Evolutionary conservation across 2,113 vertebrate genomes (phyloP), one percentile per base, ranked within the genome.

Genomic region (Arvicanthis niloticus): DNA sequence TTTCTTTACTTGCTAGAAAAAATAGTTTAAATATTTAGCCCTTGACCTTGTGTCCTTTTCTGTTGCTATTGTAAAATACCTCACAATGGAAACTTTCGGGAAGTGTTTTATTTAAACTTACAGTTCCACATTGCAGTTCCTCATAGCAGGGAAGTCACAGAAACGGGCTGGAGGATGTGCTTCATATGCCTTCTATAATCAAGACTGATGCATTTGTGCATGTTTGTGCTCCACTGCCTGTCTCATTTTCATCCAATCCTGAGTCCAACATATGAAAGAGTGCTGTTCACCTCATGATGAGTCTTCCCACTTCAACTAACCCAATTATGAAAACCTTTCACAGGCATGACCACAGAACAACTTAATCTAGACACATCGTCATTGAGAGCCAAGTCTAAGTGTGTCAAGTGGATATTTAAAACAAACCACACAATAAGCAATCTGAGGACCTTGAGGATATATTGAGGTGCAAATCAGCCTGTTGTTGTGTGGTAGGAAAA

Each of bases 1-100:
- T 42, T 96, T 86, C 9, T 80, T 62, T 81, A 45, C 84, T 96
- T 93, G 24, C 37, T 96, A 68, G 40, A 81, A n/a, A 17, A 26
- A n/a, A 24, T 31, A 70, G 22, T 81, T 95, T 82, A 60, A 11
- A 11, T 19, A 21, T 45, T 34, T 65, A 85, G 15, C 40, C 42
- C 24, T 16, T 21, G 12, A 42, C 37, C 11, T 22, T 9, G n/a
- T 62, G 31, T 40, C 3, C 16, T 82, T 60, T 82, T 29, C 11
- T 26, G n/a, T 62, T 26, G 22, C n/a, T 60, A 10, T 29, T 21
- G 8, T 84, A 84, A 60, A 84, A 17, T 62, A 60, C 81, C 15
- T 40, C 31, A 62, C 10, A 42, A 31, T 62, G 22, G 24, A 11
- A 84, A 42, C 13, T 68, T 84, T 29, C 4, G 22, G 24, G 42